Percentiles rank a stretch among this genome's conserved stretches.
Conservation (phyloP, 2,888 invertebrate species). For the Drosophila recens region DNA sequence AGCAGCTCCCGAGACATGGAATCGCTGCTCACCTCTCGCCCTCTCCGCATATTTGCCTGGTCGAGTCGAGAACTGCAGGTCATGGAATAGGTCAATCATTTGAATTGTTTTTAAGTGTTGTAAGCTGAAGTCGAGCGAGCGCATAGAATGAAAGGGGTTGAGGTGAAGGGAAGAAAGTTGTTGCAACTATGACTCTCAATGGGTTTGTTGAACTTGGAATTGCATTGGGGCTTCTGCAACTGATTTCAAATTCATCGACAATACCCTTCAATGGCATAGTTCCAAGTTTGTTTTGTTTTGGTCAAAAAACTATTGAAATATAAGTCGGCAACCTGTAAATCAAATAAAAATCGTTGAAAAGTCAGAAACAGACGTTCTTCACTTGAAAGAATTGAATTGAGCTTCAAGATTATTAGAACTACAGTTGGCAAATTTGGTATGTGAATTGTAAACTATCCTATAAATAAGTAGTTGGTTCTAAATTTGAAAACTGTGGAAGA, state of each 20-base stretch:
- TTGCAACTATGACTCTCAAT: constrained; percentile 1
- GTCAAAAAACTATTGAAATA: not conserved
- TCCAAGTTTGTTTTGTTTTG: constrained; percentile 2
- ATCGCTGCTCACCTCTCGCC: constrained; percentile 35
- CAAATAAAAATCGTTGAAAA: not conserved
- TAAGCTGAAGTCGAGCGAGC: constrained; percentile 53
- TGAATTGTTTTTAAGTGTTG: constrained; percentile 79
- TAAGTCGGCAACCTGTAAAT: not conserved
- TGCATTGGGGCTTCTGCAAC: constrained; percentile 6
- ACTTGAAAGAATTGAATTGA: not conserved
- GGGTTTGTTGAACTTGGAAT: constrained; percentile 35
- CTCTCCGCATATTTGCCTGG: constrained; percentile 11
- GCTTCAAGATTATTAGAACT: not conserved
- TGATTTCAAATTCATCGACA: constrained; percentile 11
- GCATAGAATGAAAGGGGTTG: constrained; percentile 3
- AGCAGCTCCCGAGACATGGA: constrained; percentile 43
- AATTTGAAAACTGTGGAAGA: not conserved
- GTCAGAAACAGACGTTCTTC: not conserved
- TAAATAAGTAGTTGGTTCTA: not conserved
- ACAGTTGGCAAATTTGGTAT: not conserved
- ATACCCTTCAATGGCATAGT: constrained; percentile 11
- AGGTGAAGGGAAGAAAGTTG: not conserved
- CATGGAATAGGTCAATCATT: constrained; percentile 77
- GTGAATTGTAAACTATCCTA: not conserved
- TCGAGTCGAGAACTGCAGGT: constrained; percentile 44